Percentiles rank a stretch among this genome's conserved stretches.
These are phyloP conservation scores for Cepaea hortensis DNA, from an alignment of 2,888 invertebrate genomes.

Conservation along the genomic window DNA sequence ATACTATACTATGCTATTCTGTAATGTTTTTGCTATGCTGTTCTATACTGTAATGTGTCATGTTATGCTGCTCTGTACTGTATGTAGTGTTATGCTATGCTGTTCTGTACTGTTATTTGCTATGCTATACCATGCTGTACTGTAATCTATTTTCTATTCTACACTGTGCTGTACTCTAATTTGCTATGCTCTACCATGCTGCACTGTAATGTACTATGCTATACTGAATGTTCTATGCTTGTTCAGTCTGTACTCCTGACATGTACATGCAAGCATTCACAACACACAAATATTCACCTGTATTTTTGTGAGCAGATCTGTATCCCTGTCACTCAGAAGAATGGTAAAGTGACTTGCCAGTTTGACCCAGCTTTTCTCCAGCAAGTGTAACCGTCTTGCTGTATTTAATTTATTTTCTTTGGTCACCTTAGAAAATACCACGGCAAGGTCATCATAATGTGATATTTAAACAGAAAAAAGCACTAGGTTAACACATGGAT, in stretches of 20 bases:
- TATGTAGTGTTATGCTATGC: too few relatives aligned
- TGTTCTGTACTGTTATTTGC: too few relatives aligned
- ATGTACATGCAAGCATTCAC: background rate
- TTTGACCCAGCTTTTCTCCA: constrained; percentile 75
- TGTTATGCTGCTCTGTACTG: too few relatives aligned
- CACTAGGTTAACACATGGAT: background rate
- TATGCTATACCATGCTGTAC: too few relatives aligned
- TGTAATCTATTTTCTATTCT: too few relatives aligned
- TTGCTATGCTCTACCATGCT: too few relatives aligned
- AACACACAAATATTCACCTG: constrained; percentile 51
- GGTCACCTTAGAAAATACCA: constrained; percentile 67
- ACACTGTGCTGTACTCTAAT: too few relatives aligned
- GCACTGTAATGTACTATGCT: too few relatives aligned
- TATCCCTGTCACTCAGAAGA: constrained; percentile 75
- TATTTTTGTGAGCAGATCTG: constrained; percentile 69
- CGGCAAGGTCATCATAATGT: background rate
- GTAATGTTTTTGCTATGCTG: too few relatives aligned
- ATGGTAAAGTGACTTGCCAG: constrained; percentile 75
- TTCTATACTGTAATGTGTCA: too few relatives aligned
- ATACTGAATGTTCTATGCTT: too few relatives aligned
- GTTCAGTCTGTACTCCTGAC: background rate
- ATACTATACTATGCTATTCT: too few relatives aligned
- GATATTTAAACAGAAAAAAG: background rate
- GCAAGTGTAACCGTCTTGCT: constrained; percentile 73
- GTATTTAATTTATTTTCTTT: constrained; percentile 73